Base-by-base conservation (phyloP, 2,113 vertebrate species). In the Alexandromys fortis region DNA sequence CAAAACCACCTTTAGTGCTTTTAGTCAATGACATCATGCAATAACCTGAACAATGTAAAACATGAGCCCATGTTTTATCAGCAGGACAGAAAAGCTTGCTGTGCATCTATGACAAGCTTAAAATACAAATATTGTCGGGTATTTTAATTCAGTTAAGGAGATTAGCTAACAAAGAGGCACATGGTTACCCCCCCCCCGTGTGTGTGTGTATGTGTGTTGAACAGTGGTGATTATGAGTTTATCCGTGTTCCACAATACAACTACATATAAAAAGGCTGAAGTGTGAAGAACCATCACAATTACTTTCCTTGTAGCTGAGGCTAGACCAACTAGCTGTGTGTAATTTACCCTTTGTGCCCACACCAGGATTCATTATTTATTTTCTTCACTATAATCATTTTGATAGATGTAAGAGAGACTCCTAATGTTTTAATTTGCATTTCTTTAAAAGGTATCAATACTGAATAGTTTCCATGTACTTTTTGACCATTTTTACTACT, bases 171-270 rank as follows among this genome's bases (percentile, higher is more conserved):
- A 58, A 45, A 38, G 45, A 45, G 26, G 4, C 26, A 85, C 12
- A 28, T 67, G 8, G 16, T 30, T 78, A 16, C 3, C 76, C 5
- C 14, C 1, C 1, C 1, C 55, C 55, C 1, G 1, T 5, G 0
- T 0, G 8, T 11, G 33, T 42, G 42, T 14, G 22, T 76, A 10
- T 58, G 16, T 82, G 33, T 58, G 33, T 79, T 82, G 22, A 16
- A 67, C 4, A 21, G 14, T 38, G 3, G 70, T 42, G 49, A 52
- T 33, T 42, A 70, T 76, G n/a, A 87, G 14, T 61, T 2, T 58
- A 38, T 16, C 38, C 1, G 67, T 17, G 81, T 91, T 35, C 30
- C 22, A 78, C 83, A 81, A 63, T 22, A 67, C n/a, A 90, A 86
- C 35, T 47, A 1, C 17, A 55, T 61, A 7, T 86, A 26, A 79